These are phyloP conservation scores for Sarcophaga rosellei DNA, from an alignment of 2,888 invertebrate genomes.

Conservation along the genomic window DNA sequence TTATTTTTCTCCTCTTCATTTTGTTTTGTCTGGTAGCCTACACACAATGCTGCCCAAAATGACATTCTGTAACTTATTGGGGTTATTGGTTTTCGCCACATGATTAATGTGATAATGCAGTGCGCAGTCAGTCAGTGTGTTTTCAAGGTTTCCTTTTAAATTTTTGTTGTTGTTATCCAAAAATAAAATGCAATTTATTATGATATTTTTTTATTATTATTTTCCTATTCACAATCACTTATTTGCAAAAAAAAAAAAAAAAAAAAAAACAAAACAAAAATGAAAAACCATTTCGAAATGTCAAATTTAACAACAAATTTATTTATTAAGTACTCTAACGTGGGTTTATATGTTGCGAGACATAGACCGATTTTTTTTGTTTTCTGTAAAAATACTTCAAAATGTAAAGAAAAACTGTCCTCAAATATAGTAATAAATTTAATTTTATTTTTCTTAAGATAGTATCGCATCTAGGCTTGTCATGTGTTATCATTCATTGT, in stretches of 20 bases:
- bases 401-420: background rate
- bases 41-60: constrained; percentile 26
- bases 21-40: constrained; percentile 24
- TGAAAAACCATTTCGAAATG: constrained; percentile 26
- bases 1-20: background rate
- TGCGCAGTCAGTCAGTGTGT: background rate
- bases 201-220: constrained; percentile 19
- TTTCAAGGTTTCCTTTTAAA: constrained; percentile 39
- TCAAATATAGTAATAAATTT: constrained; percentile 13
- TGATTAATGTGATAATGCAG: constrained; percentile 55
- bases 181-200: constrained; percentile 24
- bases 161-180: background rate
- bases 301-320: constrained; percentile 37
- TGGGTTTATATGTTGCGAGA: constrained; percentile 32
- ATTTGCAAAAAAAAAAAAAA: background rate
- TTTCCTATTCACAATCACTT: constrained; percentile 6
- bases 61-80: too few relatives aligned
- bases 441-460: constrained; percentile 25
- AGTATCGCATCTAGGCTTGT: constrained; percentile 20
- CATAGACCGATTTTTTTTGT: background rate
- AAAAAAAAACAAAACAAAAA: too few relatives aligned
- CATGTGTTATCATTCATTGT: too few relatives aligned
- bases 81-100: too few relatives aligned
- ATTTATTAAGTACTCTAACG: constrained; percentile 31
- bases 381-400: background rate